Percentiles rank a stretch among this genome's conserved stretches.
These are phyloP conservation scores for Nemapogon koenigi DNA, from an alignment of 2,888 invertebrate species.

Conservation along the genomic window DNA sequence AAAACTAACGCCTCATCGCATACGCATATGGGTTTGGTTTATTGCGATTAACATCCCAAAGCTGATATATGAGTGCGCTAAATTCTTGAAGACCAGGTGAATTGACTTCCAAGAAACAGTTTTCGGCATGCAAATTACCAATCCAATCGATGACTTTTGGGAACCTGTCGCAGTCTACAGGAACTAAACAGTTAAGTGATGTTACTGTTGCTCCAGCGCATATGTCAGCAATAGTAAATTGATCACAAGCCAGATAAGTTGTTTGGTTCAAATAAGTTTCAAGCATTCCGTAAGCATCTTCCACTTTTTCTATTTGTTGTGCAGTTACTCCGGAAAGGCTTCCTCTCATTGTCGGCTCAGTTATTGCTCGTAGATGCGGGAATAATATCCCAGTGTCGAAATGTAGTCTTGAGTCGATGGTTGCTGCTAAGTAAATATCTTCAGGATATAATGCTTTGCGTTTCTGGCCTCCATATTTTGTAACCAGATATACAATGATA, in stretches of 20 bases:
- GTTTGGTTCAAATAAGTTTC: slow-evolving; percentile 27
- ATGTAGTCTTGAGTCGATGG: slow-evolving; percentile 25
- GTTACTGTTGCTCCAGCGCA: slow-evolving; percentile 25
- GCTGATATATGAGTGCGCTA: slow-evolving; percentile 1
- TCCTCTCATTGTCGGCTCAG: slow-evolving; percentile 13
- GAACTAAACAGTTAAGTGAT: slow-evolving; percentile 21
- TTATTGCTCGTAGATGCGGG: slow-evolving; percentile 15
- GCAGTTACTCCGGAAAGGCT: slow-evolving; percentile 17
- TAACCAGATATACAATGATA: slow-evolving; percentile 28
- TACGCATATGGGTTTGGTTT: too few species aligned
- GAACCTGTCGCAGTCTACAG: slow-evolving; percentile 22
- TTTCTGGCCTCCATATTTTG: slow-evolving; percentile 30
- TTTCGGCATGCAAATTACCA: slow-evolving; percentile 19
- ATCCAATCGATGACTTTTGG: slow-evolving; percentile 24
- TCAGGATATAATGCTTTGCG: slow-evolving; percentile 25
- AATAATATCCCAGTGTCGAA: slow-evolving; percentile 26
- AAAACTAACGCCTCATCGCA: too few species aligned
- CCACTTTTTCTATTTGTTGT: slow-evolving; percentile 18
- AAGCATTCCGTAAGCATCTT: slow-evolving; percentile 25
- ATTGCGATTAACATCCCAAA: slow-evolving; percentile 2
- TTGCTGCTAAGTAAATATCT: slow-evolving; percentile 24
- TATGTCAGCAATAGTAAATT: slow-evolving; percentile 29
- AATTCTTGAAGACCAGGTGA: slow-evolving; percentile 21
- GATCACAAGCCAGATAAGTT: slow-evolving; percentile 22
- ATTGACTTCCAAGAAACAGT: slow-evolving; percentile 27